Base-by-base conservation (phyloP, 2,113 vertebrate genomes). In the Monarcha castaneiventris region DNA sequence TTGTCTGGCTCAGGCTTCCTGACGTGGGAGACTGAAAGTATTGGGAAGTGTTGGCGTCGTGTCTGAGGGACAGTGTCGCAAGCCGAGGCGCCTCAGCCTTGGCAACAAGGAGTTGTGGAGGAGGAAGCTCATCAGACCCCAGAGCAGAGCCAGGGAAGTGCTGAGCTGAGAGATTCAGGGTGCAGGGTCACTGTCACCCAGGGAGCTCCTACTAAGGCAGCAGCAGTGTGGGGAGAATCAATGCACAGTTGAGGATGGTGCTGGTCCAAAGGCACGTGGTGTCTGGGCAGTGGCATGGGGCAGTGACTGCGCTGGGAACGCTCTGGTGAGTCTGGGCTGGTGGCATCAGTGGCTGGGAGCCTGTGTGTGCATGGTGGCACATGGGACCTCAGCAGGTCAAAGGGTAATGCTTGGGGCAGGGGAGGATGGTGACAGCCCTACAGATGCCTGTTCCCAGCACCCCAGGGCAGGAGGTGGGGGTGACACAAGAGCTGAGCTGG, bases 351-450 rank as follows among this genome's bases (percentile, higher is more conserved):
- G 64, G 27, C 30, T 11, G 32, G 73, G 71, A n/a, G 49, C 20
- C 61, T 48, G 48, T 30, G 3, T 3, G 6, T 46, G 2, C 1
- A 0, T 25, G 69, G 39, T 8, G 32, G 46, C 49, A n/a, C 7
- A 0, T 0, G 1, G 41, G 29, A 32, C 10, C 8, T 33, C 1
- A 3, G 46, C 1, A 1, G 64, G 37, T 9, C 2, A 1, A 25
- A 39, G 44, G 10, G n/a, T 61, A 11, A 6, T 1, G 12, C 22
- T 8, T 58, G 32, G 77, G 41, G 59, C 48, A 23, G 82, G 37
- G 22, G n/a, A 32, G 13, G 29, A 15, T 2, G 3, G 43, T 25
- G 68, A 16, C 52, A 72, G 52, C 30, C 11, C 49, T 26, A 16
- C 9, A 4, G 9, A 32, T 0, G 2, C 64, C 64, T 20, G 33